Conservation (phyloP, 2,113 vertebrate species). For the Noturus placidus region DNA sequence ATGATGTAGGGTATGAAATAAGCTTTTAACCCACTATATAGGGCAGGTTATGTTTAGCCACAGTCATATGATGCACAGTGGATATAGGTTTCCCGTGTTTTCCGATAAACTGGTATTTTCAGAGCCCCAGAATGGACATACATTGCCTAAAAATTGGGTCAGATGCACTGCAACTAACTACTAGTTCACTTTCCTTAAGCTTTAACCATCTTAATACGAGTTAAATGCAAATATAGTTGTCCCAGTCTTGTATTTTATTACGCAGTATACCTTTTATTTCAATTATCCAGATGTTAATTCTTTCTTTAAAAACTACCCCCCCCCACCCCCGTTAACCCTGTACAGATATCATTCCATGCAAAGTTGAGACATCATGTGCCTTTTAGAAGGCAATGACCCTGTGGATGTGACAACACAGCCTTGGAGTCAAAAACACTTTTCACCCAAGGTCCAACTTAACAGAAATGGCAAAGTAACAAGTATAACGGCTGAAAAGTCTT, state of each 20-base stretch:
- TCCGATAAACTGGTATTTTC: not conserved
- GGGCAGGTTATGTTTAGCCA: not conserved
- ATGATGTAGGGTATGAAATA: not conserved
- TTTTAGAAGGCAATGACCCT: not conserved
- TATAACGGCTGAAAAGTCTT: not conserved
- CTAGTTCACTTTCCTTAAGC: conserved; percentile 12
- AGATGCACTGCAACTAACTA: not conserved
- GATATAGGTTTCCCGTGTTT: not conserved
- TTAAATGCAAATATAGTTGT: not conserved
- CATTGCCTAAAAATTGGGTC: conserved; percentile 13
- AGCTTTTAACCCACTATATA: not conserved
- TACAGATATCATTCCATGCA: not conserved
- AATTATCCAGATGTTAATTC: not conserved
- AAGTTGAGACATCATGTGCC: not conserved
- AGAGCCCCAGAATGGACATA: not conserved
- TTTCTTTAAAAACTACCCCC: not conserved
- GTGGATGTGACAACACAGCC: not conserved
- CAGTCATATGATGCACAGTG: not conserved
- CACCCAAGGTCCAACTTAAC: not conserved
- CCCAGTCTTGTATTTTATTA: not conserved
- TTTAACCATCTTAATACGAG: not conserved
- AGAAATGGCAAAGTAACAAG: not conserved
- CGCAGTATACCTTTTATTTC: not conserved
- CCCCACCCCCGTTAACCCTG: not conserved
- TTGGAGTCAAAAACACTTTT: not conserved